Percentiles rank a stretch among this genome's conserved stretches.
phyloP scores from a whole-genome alignment of 2,888 invertebrate species.

The Catonia carolina region DNA sequence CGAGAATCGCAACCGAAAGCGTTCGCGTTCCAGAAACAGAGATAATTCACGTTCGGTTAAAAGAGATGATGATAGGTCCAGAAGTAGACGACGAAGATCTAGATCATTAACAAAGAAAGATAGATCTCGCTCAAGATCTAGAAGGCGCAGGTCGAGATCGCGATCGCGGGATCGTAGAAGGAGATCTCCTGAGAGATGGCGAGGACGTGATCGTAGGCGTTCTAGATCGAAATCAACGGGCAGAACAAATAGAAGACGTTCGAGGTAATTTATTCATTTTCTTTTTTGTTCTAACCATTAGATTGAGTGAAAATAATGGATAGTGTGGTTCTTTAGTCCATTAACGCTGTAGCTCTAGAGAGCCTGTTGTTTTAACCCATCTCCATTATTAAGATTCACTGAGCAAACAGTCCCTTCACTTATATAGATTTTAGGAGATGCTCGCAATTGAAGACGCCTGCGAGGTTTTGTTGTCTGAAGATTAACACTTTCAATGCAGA shows the following conservation, averaged over 20 bases:
- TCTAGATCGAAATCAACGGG: constrained; percentile 18
- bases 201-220: constrained; percentile 16
- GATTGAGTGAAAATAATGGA: no score
- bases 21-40: constrained; percentile 6
- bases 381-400: no score
- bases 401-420: no score
- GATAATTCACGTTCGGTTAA: not conserved
- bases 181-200: constrained; percentile 17
- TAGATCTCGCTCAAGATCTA: constrained; percentile 20
- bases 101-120: constrained; percentile 11
- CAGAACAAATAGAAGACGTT: constrained; percentile 23
- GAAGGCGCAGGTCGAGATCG: constrained; percentile 24
- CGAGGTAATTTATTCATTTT: no score
- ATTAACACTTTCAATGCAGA: no score
- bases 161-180: constrained; percentile 20
- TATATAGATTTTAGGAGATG: no score
- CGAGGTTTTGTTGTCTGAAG: no score
- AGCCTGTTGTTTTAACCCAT: no score
- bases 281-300: no score
- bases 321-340: no score
- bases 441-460: no score
- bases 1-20: constrained; percentile 12
- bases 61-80: constrained; percentile 5
- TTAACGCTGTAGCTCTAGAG: no score
- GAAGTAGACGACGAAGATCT: constrained; percentile 9